Evolutionary conservation across 23 tunicate species (phyloP), one percentile per base, ranked within the genome.

Genomic region (Halocynthia aurantium): DNA sequence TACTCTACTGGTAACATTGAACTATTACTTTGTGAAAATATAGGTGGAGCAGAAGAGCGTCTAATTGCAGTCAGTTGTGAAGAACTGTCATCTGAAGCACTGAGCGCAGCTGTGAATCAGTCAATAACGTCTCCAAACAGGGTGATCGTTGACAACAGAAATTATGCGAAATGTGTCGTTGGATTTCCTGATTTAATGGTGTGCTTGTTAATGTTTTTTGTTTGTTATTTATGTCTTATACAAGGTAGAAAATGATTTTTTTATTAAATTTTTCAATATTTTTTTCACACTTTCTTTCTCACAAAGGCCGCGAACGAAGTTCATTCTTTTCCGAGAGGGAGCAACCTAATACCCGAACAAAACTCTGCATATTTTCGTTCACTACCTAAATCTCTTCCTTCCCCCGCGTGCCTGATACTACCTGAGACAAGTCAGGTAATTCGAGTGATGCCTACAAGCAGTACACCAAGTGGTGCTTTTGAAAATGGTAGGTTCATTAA

Each of bases 111-210:
- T 52, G 49, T 92, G 72, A 52, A 67, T 13, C 92, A 92, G 51
- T 82, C 92, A 7, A 73, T 92, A 11, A 85, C 84, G 71, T 78
- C 98, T 6, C 92, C 98, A 8, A 92, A 92, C 73, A 72, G 98
- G 50, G 62, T 92, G 31, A 7, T 82, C 57, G 92, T 63, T 7
- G 98, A 92, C 61, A 73, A 75, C 40, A 55, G 78, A 50, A 74
- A 71, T 55, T 92, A 53, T 71, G 98, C 98, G 4, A 81, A 79
- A 53, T 92, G 98, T 60, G 70, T 92, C 50, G 88, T 92, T 58
- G 98, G 98, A n/a, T 86, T 92, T 78, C 98, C 98, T 18, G 85
- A 86, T 58, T 82, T 92, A 22, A 68, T 74, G 63, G 98, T 92
- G 19, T 7, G 76, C 65, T 19, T 67, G 64, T 15, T 2, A 60